phyloP scores from a whole-genome alignment of 2,797 vertebrate species.

The Apogon talboti region DNA sequence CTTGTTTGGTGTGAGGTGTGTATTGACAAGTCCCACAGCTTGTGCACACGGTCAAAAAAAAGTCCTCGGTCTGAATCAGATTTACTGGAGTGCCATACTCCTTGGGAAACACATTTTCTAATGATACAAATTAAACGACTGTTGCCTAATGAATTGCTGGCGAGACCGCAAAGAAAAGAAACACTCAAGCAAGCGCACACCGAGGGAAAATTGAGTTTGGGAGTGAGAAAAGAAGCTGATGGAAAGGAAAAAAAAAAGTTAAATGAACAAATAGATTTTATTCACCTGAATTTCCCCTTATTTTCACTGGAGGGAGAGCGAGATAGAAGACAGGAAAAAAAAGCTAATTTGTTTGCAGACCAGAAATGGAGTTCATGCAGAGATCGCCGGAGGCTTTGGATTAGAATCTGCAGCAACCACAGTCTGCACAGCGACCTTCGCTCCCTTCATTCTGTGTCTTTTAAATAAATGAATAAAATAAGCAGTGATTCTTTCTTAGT shows the following conservation, averaged over 20 bases:
- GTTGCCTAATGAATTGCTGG: conserved; percentile 71
- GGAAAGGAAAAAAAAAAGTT: conserved; percentile 36
- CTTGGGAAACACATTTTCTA: conserved; percentile 70
- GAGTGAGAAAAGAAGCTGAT: conserved; percentile 49
- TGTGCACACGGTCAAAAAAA: conserved; percentile 36
- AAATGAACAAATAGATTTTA: conserved; percentile 77
- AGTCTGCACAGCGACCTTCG: conserved; percentile 71
- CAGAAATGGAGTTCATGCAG: conserved; percentile 76
- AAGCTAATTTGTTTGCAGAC: conserved; percentile 78
- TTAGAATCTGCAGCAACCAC: conserved; percentile 69
- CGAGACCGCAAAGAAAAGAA: conserved; percentile 53
- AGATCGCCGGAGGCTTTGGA: conserved; percentile 73
- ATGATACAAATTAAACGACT: conserved; percentile 71
- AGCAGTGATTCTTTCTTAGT: conserved; percentile 41
- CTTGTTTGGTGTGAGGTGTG: conserved; percentile 61
- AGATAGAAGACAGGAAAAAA: conserved; percentile 47
- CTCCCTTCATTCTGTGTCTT: conserved; percentile 65
- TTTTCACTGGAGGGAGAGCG: conserved; percentile 59
- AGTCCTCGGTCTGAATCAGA: conserved; percentile 64
- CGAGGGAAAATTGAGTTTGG: conserved; percentile 66
- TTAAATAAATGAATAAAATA: conserved; percentile 73
- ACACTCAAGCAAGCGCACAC: conserved; percentile 35
- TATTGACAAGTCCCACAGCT: conserved; percentile 59
- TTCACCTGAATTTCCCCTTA: conserved; percentile 72
- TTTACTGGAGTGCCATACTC: conserved; percentile 50